These are phyloP conservation scores for Plecotus auritus DNA, from an alignment of 2,113 vertebrate genomes.

Conservation along the genomic window DNA sequence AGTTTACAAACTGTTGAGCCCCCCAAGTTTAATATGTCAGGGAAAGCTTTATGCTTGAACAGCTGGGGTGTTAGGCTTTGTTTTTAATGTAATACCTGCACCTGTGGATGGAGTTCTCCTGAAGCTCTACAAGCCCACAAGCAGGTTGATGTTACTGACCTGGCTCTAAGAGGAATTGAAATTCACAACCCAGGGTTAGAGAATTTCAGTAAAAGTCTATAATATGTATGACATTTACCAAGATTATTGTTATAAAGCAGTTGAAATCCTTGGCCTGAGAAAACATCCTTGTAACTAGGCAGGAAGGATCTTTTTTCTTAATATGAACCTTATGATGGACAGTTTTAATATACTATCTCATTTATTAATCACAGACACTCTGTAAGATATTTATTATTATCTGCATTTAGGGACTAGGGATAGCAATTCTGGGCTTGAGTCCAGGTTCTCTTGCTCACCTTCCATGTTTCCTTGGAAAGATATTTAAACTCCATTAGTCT, in stretches of 20 bases:
- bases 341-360: background rate
- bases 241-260: background rate
- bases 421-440: background rate
- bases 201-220: background rate
- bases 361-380: background rate
- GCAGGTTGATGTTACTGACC: background rate
- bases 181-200: background rate
- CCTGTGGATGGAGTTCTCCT: background rate
- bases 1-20: background rate
- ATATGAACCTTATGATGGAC: background rate
- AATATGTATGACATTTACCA: background rate
- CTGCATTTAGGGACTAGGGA: background rate
- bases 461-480: slow-evolving; percentile 24
- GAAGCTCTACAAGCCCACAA: background rate
- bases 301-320: background rate
- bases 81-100: background rate
- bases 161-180: background rate
- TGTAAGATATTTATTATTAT: background rate
- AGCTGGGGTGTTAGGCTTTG: background rate
- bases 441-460: background rate
- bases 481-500: slow-evolving; percentile 42
- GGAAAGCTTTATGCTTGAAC: background rate
- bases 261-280: background rate
- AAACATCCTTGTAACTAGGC: background rate
- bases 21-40: background rate